These are phyloP conservation scores for Phyllostomus hastatus DNA, from an alignment of 2,113 vertebrate genomes.

Conservation along the genomic window DNA sequence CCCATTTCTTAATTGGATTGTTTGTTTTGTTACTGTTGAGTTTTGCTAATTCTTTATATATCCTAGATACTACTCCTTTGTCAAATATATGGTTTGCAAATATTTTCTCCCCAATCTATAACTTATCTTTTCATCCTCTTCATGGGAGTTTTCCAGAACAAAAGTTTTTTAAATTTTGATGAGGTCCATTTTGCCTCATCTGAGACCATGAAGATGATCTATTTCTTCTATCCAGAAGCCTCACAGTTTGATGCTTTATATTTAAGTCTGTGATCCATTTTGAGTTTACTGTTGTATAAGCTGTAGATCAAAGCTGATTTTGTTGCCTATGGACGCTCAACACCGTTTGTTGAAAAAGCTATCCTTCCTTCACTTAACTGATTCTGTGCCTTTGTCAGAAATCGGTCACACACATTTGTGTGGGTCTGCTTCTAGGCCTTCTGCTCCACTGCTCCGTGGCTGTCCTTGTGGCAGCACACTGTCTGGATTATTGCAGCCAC, in stretches of 20 bases:
- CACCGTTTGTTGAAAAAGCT: neutral
- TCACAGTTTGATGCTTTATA: neutral
- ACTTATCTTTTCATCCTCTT: neutral
- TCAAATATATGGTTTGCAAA: neutral
- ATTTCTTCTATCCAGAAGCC: neutral
- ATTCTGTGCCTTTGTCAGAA: neutral
- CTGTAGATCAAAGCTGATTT: neutral
- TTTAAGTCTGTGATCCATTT: neutral
- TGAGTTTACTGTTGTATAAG: neutral
- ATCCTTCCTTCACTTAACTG: neutral
- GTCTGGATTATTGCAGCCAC: neutral
- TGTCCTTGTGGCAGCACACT: too few species aligned
- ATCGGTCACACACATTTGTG: neutral
- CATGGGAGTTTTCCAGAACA: neutral
- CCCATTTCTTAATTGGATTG: neutral
- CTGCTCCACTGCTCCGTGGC: neutral
- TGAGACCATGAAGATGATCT: neutral
- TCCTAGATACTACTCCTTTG: neutral
- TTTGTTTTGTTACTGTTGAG: neutral
- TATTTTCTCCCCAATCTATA: neutral
- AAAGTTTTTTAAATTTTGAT: neutral
- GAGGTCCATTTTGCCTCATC: neutral
- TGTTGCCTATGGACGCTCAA: fast-evolving
- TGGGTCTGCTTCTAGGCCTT: neutral
- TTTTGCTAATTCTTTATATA: neutral